phyloP scores from a whole-genome alignment of 2,113 vertebrate genomes.

The Equus przewalskii region DNA sequence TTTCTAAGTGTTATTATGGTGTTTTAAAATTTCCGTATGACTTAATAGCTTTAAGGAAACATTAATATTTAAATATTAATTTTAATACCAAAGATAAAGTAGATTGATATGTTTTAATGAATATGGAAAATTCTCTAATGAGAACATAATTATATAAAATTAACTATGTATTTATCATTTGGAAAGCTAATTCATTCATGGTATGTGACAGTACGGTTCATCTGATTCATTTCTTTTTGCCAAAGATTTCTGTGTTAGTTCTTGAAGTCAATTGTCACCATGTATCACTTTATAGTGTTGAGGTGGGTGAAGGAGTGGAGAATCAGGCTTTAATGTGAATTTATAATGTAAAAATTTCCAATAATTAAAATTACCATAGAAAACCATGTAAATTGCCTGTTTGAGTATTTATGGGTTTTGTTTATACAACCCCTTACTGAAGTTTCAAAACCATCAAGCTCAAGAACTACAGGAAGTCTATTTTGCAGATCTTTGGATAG shows the following conservation, averaged over 20 bases:
- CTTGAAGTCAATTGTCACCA: not conserved
- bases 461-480: not conserved
- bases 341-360: not conserved
- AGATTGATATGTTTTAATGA: constrained; percentile 63
- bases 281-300: not conserved
- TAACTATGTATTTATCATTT: constrained; percentile 53
- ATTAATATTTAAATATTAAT: constrained; percentile 71
- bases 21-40: constrained; percentile 30
- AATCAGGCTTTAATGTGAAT: not conserved
- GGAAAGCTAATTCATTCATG: not conserved
- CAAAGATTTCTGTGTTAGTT: not conserved
- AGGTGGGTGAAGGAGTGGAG: not conserved
- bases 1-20: not conserved
- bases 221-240: not conserved
- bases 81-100: constrained; percentile 60
- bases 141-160: constrained; percentile 45
- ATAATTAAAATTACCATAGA: not conserved
- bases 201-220: not conserved
- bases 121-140: constrained; percentile 53
- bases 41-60: constrained; percentile 16
- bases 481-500: not conserved
- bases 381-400: not conserved
- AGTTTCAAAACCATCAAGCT: not conserved
- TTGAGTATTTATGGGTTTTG: not conserved
- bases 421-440: not conserved